Evolutionary conservation across 2,113 vertebrate genomes (phyloP).

Genomic region (Tinamus guttatus): DNA sequence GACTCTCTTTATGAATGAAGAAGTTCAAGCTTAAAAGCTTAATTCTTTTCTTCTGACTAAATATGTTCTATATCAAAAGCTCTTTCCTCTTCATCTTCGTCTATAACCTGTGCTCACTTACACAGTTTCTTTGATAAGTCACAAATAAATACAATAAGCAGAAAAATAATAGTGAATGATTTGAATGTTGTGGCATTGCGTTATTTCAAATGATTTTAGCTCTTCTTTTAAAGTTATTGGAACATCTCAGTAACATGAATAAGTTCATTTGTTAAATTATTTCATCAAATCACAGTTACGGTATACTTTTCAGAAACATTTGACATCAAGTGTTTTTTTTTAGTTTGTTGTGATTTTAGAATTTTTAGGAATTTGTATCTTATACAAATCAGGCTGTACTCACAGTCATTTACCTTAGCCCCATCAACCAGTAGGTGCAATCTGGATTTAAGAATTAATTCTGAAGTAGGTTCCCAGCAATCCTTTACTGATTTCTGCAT

Average conservation of each 20-base stretch:
- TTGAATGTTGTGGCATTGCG: neutral
- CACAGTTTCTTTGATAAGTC: neutral
- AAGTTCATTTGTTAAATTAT: neutral
- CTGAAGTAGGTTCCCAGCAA: neutral
- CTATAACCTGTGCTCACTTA: rapidly evolving
- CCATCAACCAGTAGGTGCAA: neutral
- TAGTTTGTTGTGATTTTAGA: neutral
- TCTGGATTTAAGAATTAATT: neutral
- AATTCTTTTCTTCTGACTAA: neutral
- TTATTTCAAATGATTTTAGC: conserved; percentile 24
- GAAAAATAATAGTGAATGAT: neutral
- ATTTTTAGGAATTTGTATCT: neutral
- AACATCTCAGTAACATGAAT: conserved; percentile 10
- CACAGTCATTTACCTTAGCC: rapidly evolving
- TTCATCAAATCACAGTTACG: neutral
- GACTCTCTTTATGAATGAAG: neutral
- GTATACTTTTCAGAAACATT: neutral
- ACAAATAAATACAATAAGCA: neutral
- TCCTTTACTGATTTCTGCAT: neutral
- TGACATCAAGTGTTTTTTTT: neutral
- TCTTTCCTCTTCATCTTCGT: neutral
- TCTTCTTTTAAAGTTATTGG: conserved; percentile 1
- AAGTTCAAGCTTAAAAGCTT: neutral
- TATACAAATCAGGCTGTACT: neutral
- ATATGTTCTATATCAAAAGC: neutral